These are phyloP conservation scores for Formica selysi DNA, from an alignment of 1,140 invertebrate species.

Conservation along the genomic window DNA sequence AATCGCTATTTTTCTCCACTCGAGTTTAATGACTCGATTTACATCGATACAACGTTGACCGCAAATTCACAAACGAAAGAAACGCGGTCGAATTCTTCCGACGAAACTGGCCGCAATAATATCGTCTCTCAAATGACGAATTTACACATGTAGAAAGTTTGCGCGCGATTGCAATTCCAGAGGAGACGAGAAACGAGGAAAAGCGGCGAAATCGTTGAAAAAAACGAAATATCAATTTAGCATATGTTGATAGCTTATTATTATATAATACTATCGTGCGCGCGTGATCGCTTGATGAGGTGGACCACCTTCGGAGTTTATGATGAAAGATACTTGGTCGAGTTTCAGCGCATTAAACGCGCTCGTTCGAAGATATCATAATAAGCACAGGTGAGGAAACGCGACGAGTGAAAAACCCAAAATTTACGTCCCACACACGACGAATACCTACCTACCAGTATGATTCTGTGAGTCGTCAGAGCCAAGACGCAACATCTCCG, in stretches of 20 bases:
- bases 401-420: constrained; percentile 32
- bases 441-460: constrained; percentile 26
- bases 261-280: constrained; percentile 30
- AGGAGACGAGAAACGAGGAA: not conserved
- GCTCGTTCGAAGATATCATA: constrained; percentile 22
- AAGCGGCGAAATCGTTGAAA: constrained; percentile 3
- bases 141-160: constrained; percentile 21
- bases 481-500: constrained; percentile 26
- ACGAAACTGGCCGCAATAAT: not conserved
- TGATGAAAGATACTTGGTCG: not conserved
- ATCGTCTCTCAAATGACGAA: not conserved
- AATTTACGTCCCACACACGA: constrained; percentile 41
- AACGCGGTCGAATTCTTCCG: not conserved
- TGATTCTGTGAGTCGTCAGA: constrained; percentile 63
- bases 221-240: not conserved
- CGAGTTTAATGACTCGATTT: constrained; percentile 40
- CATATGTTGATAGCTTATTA: constrained; percentile 42
- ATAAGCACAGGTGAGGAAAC: constrained; percentile 33
- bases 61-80: constrained; percentile 3
- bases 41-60: constrained; percentile 4
- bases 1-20: constrained; percentile 26
- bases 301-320: constrained; percentile 37
- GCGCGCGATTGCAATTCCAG: not conserved
- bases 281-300: not conserved
- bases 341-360: constrained; percentile 45